Evolutionary conservation across 2,113 vertebrate species (phyloP).

Genomic region (Excalfactoria chinensis): DNA sequence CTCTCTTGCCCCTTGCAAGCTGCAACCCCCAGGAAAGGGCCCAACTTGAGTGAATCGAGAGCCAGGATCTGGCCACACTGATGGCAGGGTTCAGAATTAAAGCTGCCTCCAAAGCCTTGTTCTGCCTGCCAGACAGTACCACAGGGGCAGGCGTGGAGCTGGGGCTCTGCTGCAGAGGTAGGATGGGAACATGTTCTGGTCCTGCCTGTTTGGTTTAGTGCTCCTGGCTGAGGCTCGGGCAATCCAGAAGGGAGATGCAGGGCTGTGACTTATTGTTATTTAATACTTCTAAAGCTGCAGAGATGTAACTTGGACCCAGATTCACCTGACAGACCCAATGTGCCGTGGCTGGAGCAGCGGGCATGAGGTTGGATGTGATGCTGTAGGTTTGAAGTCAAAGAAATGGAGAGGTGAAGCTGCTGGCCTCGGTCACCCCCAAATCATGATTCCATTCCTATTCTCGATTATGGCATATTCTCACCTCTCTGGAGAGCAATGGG

Average conservation of each 20-base stretch:
- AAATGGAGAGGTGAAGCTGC: background rate
- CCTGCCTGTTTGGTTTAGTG: constrained; percentile 48
- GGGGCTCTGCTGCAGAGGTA: background rate
- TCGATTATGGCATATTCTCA: background rate
- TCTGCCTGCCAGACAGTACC: constrained; percentile 21
- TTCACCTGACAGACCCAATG: background rate
- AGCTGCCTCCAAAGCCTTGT: constrained; percentile 21
- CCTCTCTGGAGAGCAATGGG: background rate
- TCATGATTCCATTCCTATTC: background rate
- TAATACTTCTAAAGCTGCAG: background rate
- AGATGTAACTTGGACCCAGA: background rate
- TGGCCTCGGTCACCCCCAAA: background rate
- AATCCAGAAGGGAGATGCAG: constrained; percentile 17
- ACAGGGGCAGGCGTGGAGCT: constrained; percentile 48
- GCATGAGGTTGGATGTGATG: background rate
- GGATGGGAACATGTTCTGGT: constrained; percentile 20
- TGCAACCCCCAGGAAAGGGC: background rate
- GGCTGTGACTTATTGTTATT: background rate
- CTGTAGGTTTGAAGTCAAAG: background rate
- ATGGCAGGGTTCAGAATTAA: background rate
- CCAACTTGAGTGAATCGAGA: background rate
- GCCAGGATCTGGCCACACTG: background rate
- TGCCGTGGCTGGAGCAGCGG: background rate
- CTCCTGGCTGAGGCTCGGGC: background rate
- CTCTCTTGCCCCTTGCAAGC: background rate